Conservation (phyloP, 2,888 invertebrate genomes). For the Uropetala carovei region DNA sequence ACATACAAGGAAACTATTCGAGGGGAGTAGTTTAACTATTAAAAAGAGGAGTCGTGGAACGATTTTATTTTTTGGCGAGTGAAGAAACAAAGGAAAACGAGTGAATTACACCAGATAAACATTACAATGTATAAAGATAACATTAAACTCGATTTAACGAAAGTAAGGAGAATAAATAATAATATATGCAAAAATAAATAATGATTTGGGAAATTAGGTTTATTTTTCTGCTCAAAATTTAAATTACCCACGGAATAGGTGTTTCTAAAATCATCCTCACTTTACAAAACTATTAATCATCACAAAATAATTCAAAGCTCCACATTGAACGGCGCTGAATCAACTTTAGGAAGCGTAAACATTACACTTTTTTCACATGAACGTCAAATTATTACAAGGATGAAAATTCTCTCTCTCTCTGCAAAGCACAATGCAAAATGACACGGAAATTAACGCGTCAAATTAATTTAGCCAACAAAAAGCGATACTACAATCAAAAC, state of each 20-base stretch:
- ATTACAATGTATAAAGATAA: too few relatives aligned
- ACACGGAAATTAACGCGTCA: neutral
- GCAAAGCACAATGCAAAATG: neutral
- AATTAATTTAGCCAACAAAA: neutral
- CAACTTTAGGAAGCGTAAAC: neutral
- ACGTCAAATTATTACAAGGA: neutral
- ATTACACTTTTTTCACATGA: neutral
- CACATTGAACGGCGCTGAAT: neutral
- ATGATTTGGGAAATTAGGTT: neutral
- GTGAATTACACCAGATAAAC: too few relatives aligned
- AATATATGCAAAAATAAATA: neutral
- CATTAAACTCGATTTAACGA: neutral
- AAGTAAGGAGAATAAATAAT: neutral
- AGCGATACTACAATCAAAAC: neutral
- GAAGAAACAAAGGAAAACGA: too few relatives aligned
- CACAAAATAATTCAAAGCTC: neutral
- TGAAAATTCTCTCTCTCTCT: neutral
- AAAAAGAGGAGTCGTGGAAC: too few relatives aligned
- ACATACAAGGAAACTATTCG: too few relatives aligned
- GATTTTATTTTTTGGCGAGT: too few relatives aligned
- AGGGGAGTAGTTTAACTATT: too few relatives aligned
- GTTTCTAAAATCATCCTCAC: too few relatives aligned
- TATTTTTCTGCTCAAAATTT: neutral
- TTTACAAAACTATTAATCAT: neutral
- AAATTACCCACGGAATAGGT: neutral